Evolutionary conservation across 2,113 vertebrate species (phyloP), one percentile per base, ranked within the genome.

Genomic region (Ptilonorhynchus violaceus): DNA sequence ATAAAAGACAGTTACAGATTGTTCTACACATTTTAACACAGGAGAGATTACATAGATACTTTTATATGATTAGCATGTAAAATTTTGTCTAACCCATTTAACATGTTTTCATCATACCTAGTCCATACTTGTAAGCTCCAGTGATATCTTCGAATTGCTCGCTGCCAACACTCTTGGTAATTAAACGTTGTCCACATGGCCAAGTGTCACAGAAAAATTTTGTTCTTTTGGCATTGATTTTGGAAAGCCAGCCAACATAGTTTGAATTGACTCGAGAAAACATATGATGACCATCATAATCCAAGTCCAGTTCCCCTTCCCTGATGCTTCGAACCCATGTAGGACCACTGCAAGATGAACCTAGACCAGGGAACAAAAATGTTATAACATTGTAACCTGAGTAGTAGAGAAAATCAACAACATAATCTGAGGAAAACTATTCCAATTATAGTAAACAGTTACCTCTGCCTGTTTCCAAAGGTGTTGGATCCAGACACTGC

Each of bases 311-410:
- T 39, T 97, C 95, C 31, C 97, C 96, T 92, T 97, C 96, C 86
- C 88, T 96, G 91, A 97, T 95, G 79, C 96, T 97, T 96, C 96
- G 96, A 92, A 97, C 94, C 95, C 94, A 97, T 6, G 97, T 97
- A 55, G 97, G 97, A 39, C 97, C 97, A 2, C 94, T 96, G 89
- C 94, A 97, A 84, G 95, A 30, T 91, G 88, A 92, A 74, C 97
- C 97, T 97, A 89, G 74, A 27, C 1, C 35, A 28, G 31, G 74
- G n/a, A 76, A 75, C 20, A 92, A 92, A 53, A 53, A 79, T 52
- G 2, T 93, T 85, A 10, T 15, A 64, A n/a, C 3, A 14, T n/a
- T 3, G 2, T 30, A 75, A 67, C 28, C 20, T 23, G 11, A 75
- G 8, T 68, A 49, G 14, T 11, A 64, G 31, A 46, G 9, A 85